A percentile compares a stretch with the other conserved stretches of the same genome.
These are phyloP conservation scores for Trypoxylus dichotomus DNA, from an alignment of 1,140 invertebrate genomes.

Conservation along the genomic window DNA sequence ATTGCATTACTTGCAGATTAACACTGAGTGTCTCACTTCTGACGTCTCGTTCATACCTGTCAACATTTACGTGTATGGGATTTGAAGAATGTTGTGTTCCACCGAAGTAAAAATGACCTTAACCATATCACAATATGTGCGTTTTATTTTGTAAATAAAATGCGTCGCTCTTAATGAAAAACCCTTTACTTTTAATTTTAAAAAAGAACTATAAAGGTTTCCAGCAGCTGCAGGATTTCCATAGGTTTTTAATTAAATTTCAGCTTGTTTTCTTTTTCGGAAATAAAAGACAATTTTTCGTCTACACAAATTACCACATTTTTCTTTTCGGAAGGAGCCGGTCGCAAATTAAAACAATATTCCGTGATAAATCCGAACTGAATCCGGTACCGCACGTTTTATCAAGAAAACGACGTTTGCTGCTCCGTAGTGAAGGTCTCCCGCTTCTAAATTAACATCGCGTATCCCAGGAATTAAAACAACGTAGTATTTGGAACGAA, in stretches of 20 bases:
- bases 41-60: no score
- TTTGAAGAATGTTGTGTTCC: no score
- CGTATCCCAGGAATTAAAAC: constrained; percentile 14
- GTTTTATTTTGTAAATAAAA: no score
- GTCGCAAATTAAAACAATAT: constrained; percentile 18
- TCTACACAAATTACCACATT: constrained; percentile 16
- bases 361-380: neutral
- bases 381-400: neutral
- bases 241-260: constrained; percentile 15
- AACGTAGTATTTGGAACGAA: neutral
- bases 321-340: constrained; percentile 1
- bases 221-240: neutral
- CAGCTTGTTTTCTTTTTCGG: neutral
- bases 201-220: neutral
- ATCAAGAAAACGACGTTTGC: neutral
- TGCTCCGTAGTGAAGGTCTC: neutral
- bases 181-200: no score
- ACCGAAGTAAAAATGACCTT: no score
- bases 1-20: no score
- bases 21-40: no score
- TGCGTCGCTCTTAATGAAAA: no score
- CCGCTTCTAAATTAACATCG: constrained; percentile 7
- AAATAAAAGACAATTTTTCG: constrained; percentile 9
- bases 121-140: no score
- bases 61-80: no score